Base-by-base conservation (phyloP, 2,113 vertebrate species). In the Siphamia tubifer region DNA sequence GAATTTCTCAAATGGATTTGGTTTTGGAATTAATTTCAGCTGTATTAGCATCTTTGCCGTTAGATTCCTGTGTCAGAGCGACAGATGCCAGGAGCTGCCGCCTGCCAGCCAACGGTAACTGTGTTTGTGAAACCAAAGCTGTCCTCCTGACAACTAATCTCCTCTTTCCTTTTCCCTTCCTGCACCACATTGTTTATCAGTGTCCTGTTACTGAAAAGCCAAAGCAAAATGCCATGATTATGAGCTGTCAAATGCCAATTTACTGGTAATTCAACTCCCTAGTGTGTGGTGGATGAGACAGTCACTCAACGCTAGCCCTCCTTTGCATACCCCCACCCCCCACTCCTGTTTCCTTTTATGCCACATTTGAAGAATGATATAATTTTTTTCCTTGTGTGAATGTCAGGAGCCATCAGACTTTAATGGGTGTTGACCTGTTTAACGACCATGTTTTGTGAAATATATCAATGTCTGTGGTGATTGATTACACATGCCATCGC, bases 231-330 rank as follows among this genome's bases (percentile, higher is more conserved):
- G 63, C 69, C 47, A 27, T 47, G 39, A 74, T 82, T 79, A 85
- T 20, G 67, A 83, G 75, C 73, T 78, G 75, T 82, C 82, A 82
- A 62, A 86, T 65, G 71, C 64, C 78, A 74, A 78, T 82, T 82
- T 82, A 82, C 21, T 23, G n/a, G 34, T 72, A 77, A 70, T 70
- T 65, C 71, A 64, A 63, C 65, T 72, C 42, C 60, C 42, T 20
- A 8, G 69, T 24, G 62, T 49, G 68, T 12, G 35, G 30, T 16
- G 43, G 63, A 68, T 68, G 68, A 80, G 54, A 36, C 64, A 32
- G 64, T 68, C 61, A 4, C 73, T 82, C 58, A 24, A 2, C 15
- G 19, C 7, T 44, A 30, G 44, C 43, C 19, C 8, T 21, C 32
- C 45, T 24, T 31, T 20, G 17, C 38, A n/a, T n/a, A n/a, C n/a